A percentile compares a stretch with the other conserved stretches of the same genome.
These are phyloP conservation scores for Crocidura indochinensis DNA, from an alignment of 2,797 vertebrate genomes.

Conservation along the genomic window DNA sequence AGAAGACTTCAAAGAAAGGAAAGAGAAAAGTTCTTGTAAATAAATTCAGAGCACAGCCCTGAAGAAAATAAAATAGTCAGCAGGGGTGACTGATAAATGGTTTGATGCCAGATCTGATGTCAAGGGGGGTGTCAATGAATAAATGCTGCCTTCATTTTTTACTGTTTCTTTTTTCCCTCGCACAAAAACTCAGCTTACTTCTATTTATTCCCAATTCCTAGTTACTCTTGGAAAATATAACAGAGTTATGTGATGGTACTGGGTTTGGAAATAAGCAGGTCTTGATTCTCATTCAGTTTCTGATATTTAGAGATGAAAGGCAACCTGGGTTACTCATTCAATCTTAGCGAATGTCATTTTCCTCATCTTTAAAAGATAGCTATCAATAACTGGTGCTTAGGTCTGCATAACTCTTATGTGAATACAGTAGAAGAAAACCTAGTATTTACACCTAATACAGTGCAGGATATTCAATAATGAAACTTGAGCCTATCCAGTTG, in stretches of 20 bases:
- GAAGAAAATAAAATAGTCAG: not conserved
- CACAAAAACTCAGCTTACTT: not conserved
- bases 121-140: not conserved
- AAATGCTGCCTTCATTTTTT: not conserved
- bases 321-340: not conserved
- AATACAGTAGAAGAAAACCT: not conserved
- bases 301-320: not conserved
- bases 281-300: not conserved
- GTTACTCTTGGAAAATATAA: conserved; percentile 4
- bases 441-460: not conserved
- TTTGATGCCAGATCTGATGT: not conserved
- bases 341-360: not conserved
- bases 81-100: not conserved
- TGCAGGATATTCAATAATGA: not conserved
- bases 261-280: not conserved
- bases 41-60: not conserved
- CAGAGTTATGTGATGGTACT: not conserved
- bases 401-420: not conserved
- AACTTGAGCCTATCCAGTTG: not conserved
- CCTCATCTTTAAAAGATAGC: not conserved
- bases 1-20: not conserved
- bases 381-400: not conserved
- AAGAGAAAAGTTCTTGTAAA: not conserved
- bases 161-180: not conserved
- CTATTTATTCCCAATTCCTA: not conserved